These are phyloP conservation scores for Epistrophe eligans DNA, from an alignment of 2,888 invertebrate species.

Conservation along the genomic window DNA sequence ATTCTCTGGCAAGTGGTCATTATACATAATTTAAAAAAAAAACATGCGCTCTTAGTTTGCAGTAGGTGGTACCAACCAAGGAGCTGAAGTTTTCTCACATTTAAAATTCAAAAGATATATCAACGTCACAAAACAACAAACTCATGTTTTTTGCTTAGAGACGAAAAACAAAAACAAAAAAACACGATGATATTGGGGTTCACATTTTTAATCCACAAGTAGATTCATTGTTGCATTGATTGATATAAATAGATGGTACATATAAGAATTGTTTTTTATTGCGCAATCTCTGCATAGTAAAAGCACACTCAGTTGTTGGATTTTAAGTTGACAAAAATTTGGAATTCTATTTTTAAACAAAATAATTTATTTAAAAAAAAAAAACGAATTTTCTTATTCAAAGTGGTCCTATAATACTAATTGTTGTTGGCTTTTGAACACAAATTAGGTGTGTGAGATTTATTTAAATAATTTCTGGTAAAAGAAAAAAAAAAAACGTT, in stretches of 20 bases:
- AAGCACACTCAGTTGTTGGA: conserved; percentile 8
- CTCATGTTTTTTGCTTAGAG: conserved; percentile 4
- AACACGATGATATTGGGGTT: conserved; percentile 38
- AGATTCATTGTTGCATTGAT: conserved; percentile 65
- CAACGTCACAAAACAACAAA: conserved; percentile 9
- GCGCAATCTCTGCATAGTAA: conserved; percentile 65
- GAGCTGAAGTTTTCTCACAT: neutral
- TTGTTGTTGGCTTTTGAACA: conserved; percentile 16
- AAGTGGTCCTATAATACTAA: neutral
- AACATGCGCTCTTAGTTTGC: neutral
- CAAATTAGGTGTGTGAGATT: conserved; percentile 12
- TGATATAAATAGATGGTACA: conserved; percentile 60
- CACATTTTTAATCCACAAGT: conserved; percentile 53
- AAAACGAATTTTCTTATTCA: neutral
- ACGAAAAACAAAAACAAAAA: neutral
- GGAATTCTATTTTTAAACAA: conserved; percentile 39
- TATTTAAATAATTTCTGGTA: conserved; percentile 12
- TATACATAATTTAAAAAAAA: neutral
- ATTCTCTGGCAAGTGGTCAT: conserved; percentile 13
- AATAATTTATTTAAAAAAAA: conserved; percentile 7
- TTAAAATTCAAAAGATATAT: neutral
- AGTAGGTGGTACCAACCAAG: neutral
- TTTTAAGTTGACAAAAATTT: conserved; percentile 40
- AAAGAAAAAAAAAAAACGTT: neutral
- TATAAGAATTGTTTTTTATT: conserved; percentile 39